A percentile compares a stretch with the other conserved stretches of the same genome.
Conservation (phyloP, 1,140 invertebrate species). For the Araneus ventricosus region DNA sequence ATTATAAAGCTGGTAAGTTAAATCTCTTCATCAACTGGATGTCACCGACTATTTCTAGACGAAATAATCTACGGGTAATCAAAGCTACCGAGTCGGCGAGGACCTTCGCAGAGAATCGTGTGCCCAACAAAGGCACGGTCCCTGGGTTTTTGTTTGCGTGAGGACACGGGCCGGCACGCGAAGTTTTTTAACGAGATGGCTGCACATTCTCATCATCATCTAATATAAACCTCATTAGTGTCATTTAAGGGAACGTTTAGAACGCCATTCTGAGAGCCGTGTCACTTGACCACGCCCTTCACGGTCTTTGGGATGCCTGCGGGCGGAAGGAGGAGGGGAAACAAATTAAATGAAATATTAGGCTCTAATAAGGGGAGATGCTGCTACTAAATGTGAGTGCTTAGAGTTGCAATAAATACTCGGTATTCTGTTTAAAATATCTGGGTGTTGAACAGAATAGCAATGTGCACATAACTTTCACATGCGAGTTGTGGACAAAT, state of each 20-base stretch:
- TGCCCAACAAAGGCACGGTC: neutral
- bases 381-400: neutral
- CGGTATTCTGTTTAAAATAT: too few species aligned
- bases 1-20: too few species aligned
- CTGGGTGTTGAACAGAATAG: too few species aligned
- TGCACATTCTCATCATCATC: constrained; percentile 55
- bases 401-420: neutral
- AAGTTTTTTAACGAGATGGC: constrained; percentile 38
- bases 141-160: neutral
- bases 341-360: constrained; percentile 45
- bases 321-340: neutral
- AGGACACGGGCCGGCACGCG: neutral
- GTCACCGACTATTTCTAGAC: neutral
- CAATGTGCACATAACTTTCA: too few species aligned
- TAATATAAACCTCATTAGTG: constrained; percentile 69
- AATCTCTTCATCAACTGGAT: neutral
- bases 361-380: neutral
- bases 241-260: constrained; percentile 60
- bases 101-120: neutral
- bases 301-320: neutral
- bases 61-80: neutral
- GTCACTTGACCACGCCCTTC: constrained; percentile 54
- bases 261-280: constrained; percentile 1
- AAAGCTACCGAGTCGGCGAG: neutral
- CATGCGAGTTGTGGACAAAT: too few species aligned